Percentiles rank a stretch among this genome's conserved stretches.
These are phyloP conservation scores for Manis javanica DNA, from an alignment of 2,797 vertebrate species.

Conservation along the genomic window DNA sequence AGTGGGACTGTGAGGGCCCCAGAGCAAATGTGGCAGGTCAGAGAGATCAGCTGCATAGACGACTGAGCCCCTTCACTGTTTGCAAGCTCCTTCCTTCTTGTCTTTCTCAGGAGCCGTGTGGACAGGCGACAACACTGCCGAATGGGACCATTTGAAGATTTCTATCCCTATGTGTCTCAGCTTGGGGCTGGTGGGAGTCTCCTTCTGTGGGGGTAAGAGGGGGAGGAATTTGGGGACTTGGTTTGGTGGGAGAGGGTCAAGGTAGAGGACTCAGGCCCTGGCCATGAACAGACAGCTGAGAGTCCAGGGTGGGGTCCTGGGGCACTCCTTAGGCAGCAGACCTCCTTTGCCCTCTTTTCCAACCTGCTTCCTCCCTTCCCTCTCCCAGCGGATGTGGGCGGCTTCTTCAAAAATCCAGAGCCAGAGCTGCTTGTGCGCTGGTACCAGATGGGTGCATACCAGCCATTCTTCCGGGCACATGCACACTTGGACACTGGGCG, in stretches of 20 bases:
- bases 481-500: slow-evolving; percentile 95
- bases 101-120: slow-evolving; percentile 92
- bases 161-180: slow-evolving; percentile 97
- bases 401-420: slow-evolving; percentile 94
- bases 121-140: slow-evolving; percentile 97
- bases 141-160: slow-evolving; percentile 95
- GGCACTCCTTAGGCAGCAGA: not conserved
- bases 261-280: not conserved
- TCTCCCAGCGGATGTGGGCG: slow-evolving; percentile 92
- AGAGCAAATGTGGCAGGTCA: not conserved
- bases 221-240: not conserved
- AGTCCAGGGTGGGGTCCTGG: no score
- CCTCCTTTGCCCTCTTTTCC: not conserved
- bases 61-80: not conserved
- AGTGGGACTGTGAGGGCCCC: not conserved
- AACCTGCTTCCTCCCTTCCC: not conserved
- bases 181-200: slow-evolving; percentile 92
- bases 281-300: not conserved
- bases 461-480: slow-evolving; percentile 95
- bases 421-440: slow-evolving; percentile 94
- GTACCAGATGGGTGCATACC: slow-evolving; percentile 96
- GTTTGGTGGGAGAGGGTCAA: not conserved
- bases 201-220: slow-evolving; percentile 94
- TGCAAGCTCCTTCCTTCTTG: not conserved
- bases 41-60: not conserved